Base-by-base conservation (phyloP, 1,140 invertebrate genomes). In the Drosophila ercepeae region DNA sequence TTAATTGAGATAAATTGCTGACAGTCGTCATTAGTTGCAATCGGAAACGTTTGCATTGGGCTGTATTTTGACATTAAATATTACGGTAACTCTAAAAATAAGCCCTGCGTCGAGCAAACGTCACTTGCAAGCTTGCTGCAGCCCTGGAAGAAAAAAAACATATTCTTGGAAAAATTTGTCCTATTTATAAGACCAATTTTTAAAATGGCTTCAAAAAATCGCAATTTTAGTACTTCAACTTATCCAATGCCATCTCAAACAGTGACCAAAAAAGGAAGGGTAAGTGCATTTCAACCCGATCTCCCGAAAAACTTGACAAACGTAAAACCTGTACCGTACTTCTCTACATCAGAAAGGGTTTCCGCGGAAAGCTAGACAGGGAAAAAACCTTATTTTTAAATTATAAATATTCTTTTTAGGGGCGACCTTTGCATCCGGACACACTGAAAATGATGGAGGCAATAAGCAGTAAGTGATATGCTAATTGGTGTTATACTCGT, bases 1-100 rank as follows among this genome's bases (percentile, higher is more conserved):
- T 81, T 82, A 81, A 81, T 81, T 76, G 73, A 82, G 78, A 81
- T 72, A 68, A 61, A 81, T 82, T 73, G 51, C 73, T 3, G 48
- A 45, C 44, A 71, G 14, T 32, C 29, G 11, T 32, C 3, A 32
- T n/a, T 32, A 32, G 29, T 32, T 9, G 11, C 9, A 32, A 9
- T n/a, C n/a, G n/a, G n/a, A n/a, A n/a, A n/a, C n/a, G n/a, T n/a
- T 32, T 21, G 21, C 21, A 21, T 11, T n/a, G 3, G 29, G 29
- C 29, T 32, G 29, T 3, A 3, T 32, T 32, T 3, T 32, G 9
- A 3, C 9, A 32, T 9, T 32, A n/a, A n/a, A n/a, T n/a, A n/a
- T 32, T 4, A 32, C 0, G 29, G 29, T 32, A n/a, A 32, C 29
- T n/a, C 11, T 32, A 32, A 32, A n/a, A 32, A n/a, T n/a, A n/a